Conservation (phyloP, 2,797 vertebrate species). For the Dendrocincla tyrannina region DNA sequence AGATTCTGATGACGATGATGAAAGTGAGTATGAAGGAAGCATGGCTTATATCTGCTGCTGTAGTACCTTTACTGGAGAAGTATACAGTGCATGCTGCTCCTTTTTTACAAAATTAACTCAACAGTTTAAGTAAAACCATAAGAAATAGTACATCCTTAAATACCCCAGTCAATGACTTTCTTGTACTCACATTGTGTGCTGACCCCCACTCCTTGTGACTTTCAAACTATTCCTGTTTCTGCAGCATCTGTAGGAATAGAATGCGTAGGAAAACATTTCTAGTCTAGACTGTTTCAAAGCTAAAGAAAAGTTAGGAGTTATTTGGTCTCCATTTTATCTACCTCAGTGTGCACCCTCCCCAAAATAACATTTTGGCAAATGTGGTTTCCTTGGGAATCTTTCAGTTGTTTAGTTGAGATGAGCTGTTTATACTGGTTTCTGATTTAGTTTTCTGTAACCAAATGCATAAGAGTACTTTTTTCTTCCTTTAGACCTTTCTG, state of each 20-base stretch:
- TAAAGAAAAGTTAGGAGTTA: background rate
- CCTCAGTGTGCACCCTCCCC: fast-evolving
- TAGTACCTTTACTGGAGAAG: background rate
- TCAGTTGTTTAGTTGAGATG: background rate
- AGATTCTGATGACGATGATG: conserved; percentile 94
- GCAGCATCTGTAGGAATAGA: background rate
- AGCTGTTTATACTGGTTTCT: background rate
- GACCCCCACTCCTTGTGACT: background rate
- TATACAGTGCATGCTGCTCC: background rate
- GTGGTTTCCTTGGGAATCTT: background rate
- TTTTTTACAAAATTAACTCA: background rate
- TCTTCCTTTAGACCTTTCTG: conserved; percentile 81
- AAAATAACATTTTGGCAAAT: background rate
- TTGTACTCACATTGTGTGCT: background rate
- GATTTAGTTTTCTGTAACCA: background rate
- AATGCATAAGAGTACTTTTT: background rate
- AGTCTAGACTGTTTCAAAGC: background rate
- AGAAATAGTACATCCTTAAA: background rate
- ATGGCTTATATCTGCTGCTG: background rate
- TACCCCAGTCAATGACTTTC: background rate
- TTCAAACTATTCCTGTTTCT: background rate
- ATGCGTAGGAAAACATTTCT: background rate
- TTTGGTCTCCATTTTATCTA: background rate
- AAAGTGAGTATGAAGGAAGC: conserved; percentile 79
- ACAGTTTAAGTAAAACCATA: background rate